Evolutionary conservation across 1,140 invertebrate genomes (phyloP).

Genomic region (Pogonognathellus flavescens): DNA sequence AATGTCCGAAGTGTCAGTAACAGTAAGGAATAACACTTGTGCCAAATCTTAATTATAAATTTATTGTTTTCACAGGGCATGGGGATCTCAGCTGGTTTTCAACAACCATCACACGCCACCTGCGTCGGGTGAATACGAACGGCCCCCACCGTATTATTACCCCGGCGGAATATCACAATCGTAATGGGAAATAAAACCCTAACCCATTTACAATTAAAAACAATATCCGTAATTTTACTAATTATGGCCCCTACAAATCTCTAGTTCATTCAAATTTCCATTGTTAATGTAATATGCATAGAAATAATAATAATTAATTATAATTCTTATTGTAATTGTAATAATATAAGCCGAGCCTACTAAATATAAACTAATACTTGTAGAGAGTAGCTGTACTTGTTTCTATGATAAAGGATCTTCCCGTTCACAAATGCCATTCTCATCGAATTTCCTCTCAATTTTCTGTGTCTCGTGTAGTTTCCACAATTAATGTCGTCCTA

Average conservation of each 20-base stretch:
- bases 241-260: constrained; percentile 6
- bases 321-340: too few relatives aligned
- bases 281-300: constrained; percentile 8
- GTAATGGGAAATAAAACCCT: background rate
- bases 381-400: background rate
- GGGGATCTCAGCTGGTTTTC: constrained; percentile 52
- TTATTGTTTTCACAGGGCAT: constrained; percentile 13
- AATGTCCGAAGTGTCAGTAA: background rate
- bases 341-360: background rate
- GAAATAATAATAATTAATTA: too few relatives aligned
- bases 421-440: constrained; percentile 31
- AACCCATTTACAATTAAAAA: background rate
- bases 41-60: background rate
- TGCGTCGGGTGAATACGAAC: constrained; percentile 63
- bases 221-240: background rate
- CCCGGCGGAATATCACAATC: constrained; percentile 48
- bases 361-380: background rate
- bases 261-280: constrained; percentile 43
- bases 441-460: constrained; percentile 8
- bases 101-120: constrained; percentile 66
- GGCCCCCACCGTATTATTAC: constrained; percentile 64
- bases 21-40: background rate
- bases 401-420: background rate
- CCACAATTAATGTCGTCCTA: too few relatives aligned
- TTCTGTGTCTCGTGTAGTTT: too few relatives aligned